Base-by-base conservation (phyloP, 2,797 vertebrate species). In the Gallirallus australis region DNA sequence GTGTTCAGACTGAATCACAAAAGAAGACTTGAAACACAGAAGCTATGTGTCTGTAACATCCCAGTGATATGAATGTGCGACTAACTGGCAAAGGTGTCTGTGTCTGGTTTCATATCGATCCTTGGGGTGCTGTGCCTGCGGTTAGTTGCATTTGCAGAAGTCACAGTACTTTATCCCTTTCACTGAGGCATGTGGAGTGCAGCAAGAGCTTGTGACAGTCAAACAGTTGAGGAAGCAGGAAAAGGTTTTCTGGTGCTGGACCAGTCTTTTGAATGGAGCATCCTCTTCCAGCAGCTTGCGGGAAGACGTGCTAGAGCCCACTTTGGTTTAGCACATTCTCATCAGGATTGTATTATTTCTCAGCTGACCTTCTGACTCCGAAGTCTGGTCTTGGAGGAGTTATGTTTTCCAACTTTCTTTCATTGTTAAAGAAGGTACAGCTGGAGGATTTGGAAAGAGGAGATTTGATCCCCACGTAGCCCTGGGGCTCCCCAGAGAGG, bases 401-500 rank as follows among this genome's bases (percentile, higher is more conserved):
- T 77, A 21, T 2, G 14, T 83, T 81, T 56, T 82, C 60, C 72
- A 54, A 0, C 30, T 60, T 76, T 61, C 63, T 82, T 82, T 76
- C 63, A 35, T 37, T 65, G 31, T 37, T 40, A 47, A 47, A 82
- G 39, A 90, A 78, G 57, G 37, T 65, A 31, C 86, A 90, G 57
- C 83, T 86, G 89, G 37, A 83, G 64, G 68, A 60, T 92, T 93
- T 94, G 72, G 53, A 57, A 94, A 83, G 37, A 75, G 31, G 59
- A 68, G 59, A 76, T 82, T 45, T 59, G 70, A 92, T 79, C 73
- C 40, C 45, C 37, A 45, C 31, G 47, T 30, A 93, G 47, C 47
- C 24, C 37, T 5, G 0, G 37, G 70, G 23, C n/a, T 96, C 92
- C 70, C 89, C 42, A 71, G 89, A 54, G 95, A 47, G 42, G 31